These are phyloP conservation scores for Oscheius sp. DNA, from an alignment of 1,140 invertebrate species.

Conservation along the genomic window DNA sequence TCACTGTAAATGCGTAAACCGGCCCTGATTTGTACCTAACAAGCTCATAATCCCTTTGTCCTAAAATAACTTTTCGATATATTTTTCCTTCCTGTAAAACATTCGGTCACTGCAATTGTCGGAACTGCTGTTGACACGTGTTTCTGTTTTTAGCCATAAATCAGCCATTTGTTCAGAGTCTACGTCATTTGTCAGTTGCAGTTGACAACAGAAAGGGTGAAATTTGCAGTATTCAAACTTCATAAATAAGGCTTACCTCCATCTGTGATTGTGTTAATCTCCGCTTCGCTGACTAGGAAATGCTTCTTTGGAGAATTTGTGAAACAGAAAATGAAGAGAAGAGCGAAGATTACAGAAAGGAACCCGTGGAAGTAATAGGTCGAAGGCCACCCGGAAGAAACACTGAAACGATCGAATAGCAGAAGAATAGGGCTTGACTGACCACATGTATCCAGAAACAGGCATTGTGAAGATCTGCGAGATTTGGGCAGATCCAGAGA, in stretches of 20 bases:
- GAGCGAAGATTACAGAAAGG: slow-evolving; percentile 4
- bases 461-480: slow-evolving; percentile 38
- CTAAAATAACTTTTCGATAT: no score
- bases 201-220: no score
- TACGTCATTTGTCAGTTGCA: no score
- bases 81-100: no score
- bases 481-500: slow-evolving; percentile 21
- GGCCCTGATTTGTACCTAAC: no score
- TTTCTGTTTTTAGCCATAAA: no score
- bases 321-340: slow-evolving; percentile 27
- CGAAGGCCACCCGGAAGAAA: slow-evolving; percentile 27
- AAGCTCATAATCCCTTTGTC: no score
- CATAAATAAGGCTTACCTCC: slow-evolving; percentile 20
- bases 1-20: no score
- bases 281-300: slow-evolving; percentile 11
- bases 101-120: no score
- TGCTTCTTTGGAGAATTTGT: slow-evolving; percentile 20
- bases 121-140: no score
- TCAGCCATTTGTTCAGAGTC: no score
- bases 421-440: not conserved
- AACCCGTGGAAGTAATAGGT: slow-evolving; percentile 23
- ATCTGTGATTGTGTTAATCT: slow-evolving; percentile 19
- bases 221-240: no score
- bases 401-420: slow-evolving; percentile 3
- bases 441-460: slow-evolving; percentile 24